phyloP scores from a whole-genome alignment of 2,888 invertebrate species.

The Eristalis pertinax region DNA sequence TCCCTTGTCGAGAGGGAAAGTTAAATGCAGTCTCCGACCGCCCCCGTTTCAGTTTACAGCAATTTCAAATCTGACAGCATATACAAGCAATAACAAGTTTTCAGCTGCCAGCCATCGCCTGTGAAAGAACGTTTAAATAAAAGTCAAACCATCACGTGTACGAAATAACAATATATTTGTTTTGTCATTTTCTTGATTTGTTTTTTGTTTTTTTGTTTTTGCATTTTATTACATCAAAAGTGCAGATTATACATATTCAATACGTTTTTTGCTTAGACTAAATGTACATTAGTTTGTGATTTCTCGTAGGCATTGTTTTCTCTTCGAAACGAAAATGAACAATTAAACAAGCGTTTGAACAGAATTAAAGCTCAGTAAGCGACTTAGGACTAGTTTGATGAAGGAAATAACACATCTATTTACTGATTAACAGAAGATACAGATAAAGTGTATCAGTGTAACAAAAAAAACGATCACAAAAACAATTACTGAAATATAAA shows the following conservation, averaged over 20 bases:
- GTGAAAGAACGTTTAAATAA: not conserved
- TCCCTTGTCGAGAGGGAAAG: not conserved
- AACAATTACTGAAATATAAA: not conserved
- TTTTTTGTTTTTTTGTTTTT: conserved; percentile 31
- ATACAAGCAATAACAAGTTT: not conserved
- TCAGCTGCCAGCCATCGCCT: not conserved
- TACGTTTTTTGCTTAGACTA: conserved; percentile 61
- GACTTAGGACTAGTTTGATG: not conserved
- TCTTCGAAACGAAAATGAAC: conserved; percentile 21
- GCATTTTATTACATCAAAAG: conserved; percentile 74
- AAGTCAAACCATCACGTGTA: conserved; percentile 63
- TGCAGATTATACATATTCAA: conserved; percentile 72
- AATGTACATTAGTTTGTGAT: conserved; percentile 63
- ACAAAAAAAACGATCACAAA: not conserved
- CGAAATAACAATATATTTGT: conserved; percentile 73
- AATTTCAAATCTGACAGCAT: not conserved
- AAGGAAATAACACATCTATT: not conserved
- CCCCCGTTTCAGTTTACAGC: not conserved
- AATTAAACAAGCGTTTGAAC: not conserved
- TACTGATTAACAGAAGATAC: not conserved
- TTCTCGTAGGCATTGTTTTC: conserved; percentile 46
- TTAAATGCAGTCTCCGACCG: not conserved
- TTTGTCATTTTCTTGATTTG: conserved; percentile 52
- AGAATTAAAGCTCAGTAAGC: conserved; percentile 7
- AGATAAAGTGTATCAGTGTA: not conserved